Evolutionary conservation across 2,888 invertebrate species (phyloP).

Genomic region (Orthosia gothica): DNA sequence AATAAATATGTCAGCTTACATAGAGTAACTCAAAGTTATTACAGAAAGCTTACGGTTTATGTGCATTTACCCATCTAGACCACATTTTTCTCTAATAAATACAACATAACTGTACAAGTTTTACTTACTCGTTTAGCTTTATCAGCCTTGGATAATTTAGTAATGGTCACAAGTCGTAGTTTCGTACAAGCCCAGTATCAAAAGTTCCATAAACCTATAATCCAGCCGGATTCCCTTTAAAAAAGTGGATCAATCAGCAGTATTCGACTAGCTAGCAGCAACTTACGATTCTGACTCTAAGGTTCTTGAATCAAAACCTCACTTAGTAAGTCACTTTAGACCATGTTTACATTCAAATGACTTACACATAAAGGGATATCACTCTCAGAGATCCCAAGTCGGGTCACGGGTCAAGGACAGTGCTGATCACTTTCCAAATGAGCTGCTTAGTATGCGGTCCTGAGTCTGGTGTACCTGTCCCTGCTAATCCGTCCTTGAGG

Average conservation of each 20-base stretch:
- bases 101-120: neutral
- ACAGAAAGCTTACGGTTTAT: neutral
- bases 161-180: too few species aligned
- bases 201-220: too few species aligned
- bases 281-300: neutral
- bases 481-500: constrained; percentile 25
- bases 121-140: too few species aligned
- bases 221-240: too few species aligned
- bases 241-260: too few species aligned
- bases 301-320: neutral
- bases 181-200: too few species aligned
- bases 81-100: neutral
- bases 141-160: too few species aligned
- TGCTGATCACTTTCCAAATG: constrained; percentile 34
- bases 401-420: constrained; percentile 29
- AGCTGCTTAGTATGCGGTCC: constrained; percentile 42
- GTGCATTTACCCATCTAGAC: neutral
- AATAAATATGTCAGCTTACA: neutral
- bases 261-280: too few species aligned
- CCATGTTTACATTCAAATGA: constrained; percentile 2
- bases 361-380: constrained; percentile 2
- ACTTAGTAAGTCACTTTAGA: neutral
- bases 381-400: neutral
- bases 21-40: neutral
- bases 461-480: constrained; percentile 3